phyloP scores from a whole-genome alignment of 2,888 invertebrate genomes.

The Bembecia ichneumoniformis region DNA sequence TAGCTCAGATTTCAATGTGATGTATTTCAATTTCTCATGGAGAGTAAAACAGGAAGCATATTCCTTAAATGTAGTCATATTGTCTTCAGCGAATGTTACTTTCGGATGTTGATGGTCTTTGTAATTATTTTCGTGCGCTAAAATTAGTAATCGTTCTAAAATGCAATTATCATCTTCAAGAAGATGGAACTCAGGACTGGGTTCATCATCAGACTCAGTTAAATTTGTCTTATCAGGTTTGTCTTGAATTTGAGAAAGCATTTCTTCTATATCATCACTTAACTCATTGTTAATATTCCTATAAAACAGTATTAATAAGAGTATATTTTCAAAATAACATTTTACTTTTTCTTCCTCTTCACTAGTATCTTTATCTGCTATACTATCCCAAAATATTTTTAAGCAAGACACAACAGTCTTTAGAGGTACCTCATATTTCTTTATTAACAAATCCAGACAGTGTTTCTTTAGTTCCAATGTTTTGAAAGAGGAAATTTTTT shows the following conservation, averaged over 20 bases:
- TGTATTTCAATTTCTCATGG: conserved; percentile 32
- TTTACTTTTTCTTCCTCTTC: conserved; percentile 31
- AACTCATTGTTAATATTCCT: conserved; percentile 41
- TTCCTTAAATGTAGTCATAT: conserved; percentile 62
- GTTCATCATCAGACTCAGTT: conserved; percentile 4
- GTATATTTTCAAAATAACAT: conserved; percentile 44
- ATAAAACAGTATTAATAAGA: conserved; percentile 44
- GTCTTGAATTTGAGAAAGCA: conserved; percentile 35
- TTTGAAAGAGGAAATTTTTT: conserved; percentile 75
- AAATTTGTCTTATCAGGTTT: background rate
- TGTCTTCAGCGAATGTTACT: conserved; percentile 73
- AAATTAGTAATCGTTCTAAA: conserved; percentile 75
- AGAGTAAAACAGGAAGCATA: conserved; percentile 71
- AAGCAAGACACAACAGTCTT: conserved; percentile 69
- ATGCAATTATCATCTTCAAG: conserved; percentile 73
- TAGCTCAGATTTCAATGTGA: conserved; percentile 36
- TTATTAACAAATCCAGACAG: conserved; percentile 78
- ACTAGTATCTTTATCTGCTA: conserved; percentile 23
- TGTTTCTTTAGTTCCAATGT: conserved; percentile 81
- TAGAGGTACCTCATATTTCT: conserved; percentile 75
- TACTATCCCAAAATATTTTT: conserved; percentile 59
- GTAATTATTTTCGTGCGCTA: conserved; percentile 63
- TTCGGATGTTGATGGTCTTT: conserved; percentile 52
- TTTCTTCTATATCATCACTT: conserved; percentile 38
- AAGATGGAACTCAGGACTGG: conserved; percentile 34